Conservation (phyloP, 2,113 vertebrate species). For the Ifrita kowaldi region DNA sequence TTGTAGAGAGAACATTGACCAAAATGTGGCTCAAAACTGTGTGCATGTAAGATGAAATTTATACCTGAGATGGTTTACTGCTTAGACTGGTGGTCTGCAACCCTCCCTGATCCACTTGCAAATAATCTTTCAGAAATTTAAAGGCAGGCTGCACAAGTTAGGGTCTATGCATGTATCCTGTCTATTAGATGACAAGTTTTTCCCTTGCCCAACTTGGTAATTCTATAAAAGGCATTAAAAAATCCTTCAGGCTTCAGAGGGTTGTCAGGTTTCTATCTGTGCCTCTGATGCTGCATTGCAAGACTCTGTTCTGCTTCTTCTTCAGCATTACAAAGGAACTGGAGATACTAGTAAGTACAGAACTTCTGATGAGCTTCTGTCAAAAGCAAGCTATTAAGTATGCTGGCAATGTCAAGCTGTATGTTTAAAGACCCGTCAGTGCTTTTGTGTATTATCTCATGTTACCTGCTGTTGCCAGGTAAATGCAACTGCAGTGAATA, state of each 20-base stretch:
- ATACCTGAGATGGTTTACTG: background rate
- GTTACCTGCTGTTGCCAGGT: slow-evolving; percentile 23
- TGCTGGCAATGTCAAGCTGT: background rate
- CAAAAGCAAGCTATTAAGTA: slow-evolving; percentile 17
- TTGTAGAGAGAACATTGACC: background rate
- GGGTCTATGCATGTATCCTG: background rate
- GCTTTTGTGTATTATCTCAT: background rate
- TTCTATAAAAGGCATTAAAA: background rate
- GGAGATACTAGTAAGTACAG: background rate
- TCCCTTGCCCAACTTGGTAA: background rate
- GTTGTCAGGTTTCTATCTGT: background rate
- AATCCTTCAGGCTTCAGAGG: background rate
- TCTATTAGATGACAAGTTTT: background rate
- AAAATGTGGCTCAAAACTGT: background rate
- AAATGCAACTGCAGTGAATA: background rate
- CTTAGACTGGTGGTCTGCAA: background rate
- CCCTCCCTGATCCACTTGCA: background rate
- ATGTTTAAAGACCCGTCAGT: background rate
- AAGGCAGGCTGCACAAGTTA: background rate
- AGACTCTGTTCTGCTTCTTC: background rate
- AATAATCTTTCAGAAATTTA: background rate
- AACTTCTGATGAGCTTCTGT: background rate
- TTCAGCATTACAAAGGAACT: slow-evolving; percentile 16
- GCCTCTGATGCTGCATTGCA: background rate
- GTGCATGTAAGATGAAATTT: background rate